Evolutionary conservation across 2,797 vertebrate genomes (phyloP).

Genomic region (Cyclopterus lumpus): DNA sequence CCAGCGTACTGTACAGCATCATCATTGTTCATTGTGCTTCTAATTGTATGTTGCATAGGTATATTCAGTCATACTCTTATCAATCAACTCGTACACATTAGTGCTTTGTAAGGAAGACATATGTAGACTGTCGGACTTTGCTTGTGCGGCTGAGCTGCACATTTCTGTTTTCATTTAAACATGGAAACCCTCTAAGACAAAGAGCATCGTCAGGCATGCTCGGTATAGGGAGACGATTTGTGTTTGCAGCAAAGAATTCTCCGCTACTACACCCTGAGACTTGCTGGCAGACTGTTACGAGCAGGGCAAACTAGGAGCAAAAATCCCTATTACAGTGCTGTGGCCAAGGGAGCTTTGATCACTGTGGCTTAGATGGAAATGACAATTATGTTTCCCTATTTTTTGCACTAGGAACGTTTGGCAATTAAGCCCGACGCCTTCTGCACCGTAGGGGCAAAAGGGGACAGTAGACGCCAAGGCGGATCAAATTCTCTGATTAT

Average conservation of each 20-base stretch:
- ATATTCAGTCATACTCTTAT: constrained; percentile 22
- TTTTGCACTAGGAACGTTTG: constrained; percentile 73
- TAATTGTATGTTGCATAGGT: constrained; percentile 38
- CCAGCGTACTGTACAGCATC: constrained; percentile 45
- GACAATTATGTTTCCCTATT: constrained; percentile 79
- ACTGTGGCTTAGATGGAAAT: constrained; percentile 78
- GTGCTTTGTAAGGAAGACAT: constrained; percentile 1
- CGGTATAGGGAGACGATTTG: constrained; percentile 32
- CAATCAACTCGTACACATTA: neutral
- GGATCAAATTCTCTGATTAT: constrained; percentile 78
- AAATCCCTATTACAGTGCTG: constrained; percentile 70
- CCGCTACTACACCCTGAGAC: constrained; percentile 54
- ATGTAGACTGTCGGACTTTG: neutral
- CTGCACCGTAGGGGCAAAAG: constrained; percentile 66
- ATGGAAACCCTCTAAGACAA: constrained; percentile 31
- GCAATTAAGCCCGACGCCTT: constrained; percentile 75
- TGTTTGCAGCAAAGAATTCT: constrained; percentile 43
- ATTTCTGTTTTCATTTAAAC: constrained; percentile 36
- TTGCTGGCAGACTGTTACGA: constrained; percentile 60
- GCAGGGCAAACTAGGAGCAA: constrained; percentile 69
- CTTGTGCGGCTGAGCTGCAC: constrained; percentile 7
- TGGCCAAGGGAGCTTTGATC: constrained; percentile 81
- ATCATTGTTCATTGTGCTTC: constrained; percentile 47
- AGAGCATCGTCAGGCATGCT: constrained; percentile 42
- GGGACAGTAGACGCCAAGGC: constrained; percentile 65